Conservation (phyloP, 2,797 vertebrate genomes). For the Sphenodon punctatus region DNA sequence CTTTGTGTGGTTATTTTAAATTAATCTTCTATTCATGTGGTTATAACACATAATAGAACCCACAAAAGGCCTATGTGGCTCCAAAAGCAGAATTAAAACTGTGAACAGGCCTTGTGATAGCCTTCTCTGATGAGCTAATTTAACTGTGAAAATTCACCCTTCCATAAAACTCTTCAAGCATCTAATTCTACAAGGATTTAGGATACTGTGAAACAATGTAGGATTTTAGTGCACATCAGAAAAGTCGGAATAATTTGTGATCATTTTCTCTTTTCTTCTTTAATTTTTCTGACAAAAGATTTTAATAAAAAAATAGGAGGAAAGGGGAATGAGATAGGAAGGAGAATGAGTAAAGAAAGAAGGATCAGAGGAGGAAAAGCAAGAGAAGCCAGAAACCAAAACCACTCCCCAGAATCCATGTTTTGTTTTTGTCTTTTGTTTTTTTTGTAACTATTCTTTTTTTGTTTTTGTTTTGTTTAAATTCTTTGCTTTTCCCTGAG, state of each 20-base stretch:
- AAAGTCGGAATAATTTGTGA: no score
- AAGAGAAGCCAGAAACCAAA: background rate
- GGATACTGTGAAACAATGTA: background rate
- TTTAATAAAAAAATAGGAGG: no score
- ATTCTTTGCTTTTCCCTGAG: background rate
- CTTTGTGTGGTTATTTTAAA: no score
- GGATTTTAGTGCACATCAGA: no score
- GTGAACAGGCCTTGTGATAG: background rate
- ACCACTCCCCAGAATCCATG: background rate
- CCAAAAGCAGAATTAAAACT: background rate
- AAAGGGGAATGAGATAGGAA: no score
- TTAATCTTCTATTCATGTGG: no score
- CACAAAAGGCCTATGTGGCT: no score
- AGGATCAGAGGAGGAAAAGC: background rate
- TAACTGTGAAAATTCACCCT: background rate
- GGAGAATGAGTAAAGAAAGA: no score
- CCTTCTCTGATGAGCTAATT: background rate
- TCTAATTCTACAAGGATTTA: background rate
- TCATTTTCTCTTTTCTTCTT: no score
- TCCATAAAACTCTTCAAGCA: background rate
- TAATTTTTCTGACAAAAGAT: no score
- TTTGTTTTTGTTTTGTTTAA: background rate
- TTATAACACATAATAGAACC: no score
- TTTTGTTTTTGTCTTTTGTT: background rate
- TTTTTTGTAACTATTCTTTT: no score